Conservation (phyloP, 2,113 vertebrate species). For the Narcine bancroftii region DNA sequence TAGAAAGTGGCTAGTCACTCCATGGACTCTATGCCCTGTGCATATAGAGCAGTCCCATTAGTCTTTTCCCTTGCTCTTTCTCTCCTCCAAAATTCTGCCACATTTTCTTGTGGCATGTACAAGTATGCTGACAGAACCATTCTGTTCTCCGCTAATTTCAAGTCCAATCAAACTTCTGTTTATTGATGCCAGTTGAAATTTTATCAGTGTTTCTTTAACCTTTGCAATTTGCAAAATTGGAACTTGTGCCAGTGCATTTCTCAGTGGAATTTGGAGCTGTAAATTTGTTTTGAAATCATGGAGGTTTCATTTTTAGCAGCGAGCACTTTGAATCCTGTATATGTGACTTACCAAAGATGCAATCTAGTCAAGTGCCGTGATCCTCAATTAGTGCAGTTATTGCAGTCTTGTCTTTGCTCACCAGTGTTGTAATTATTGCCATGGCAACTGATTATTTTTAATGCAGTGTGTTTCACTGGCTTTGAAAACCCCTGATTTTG, state of each 20-base stretch:
- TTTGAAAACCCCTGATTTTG: not conserved
- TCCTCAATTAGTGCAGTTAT: too few relatives aligned
- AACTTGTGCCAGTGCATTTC: not conserved
- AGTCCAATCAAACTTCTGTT: not conserved
- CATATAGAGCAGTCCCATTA: too few relatives aligned
- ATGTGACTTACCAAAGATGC: not conserved
- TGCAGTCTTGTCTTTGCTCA: not conserved
- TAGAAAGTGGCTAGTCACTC: too few relatives aligned
- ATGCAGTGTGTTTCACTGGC: not conserved
- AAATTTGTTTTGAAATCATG: not conserved
- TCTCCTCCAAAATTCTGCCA: too few relatives aligned
- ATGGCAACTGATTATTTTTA: not conserved
- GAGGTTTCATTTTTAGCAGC: not conserved
- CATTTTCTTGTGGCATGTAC: too few relatives aligned
- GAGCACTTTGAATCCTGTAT: not conserved
- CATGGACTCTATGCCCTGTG: too few relatives aligned
- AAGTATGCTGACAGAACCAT: too few relatives aligned
- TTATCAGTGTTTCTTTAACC: not conserved
- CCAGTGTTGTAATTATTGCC: not conserved
- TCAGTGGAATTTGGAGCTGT: not conserved
- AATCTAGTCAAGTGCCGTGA: too few relatives aligned
- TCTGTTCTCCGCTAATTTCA: too few relatives aligned
- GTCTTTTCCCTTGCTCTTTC: too few relatives aligned
- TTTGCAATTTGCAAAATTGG: not conserved
- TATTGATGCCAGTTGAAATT: not conserved